Evolutionary conservation across 2,113 vertebrate species (phyloP).

Genomic region (Triplophysa rosa): DNA sequence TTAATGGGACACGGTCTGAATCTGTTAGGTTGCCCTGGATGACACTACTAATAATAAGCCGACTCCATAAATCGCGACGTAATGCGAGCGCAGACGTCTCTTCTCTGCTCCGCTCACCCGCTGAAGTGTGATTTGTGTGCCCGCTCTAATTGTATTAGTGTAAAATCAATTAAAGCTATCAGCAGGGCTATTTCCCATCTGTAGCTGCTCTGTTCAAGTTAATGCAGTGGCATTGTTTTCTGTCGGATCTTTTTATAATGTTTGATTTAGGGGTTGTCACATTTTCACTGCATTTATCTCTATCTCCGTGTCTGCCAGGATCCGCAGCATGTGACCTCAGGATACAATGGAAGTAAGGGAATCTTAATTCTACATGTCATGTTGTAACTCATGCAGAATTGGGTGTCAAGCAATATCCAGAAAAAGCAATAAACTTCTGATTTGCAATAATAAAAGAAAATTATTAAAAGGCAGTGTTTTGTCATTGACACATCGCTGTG

Average conservation of each 20-base stretch:
- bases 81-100: slow-evolving; percentile 41
- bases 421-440: slow-evolving; percentile 40
- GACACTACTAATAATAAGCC: slow-evolving; percentile 53
- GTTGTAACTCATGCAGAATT: slow-evolving; percentile 11
- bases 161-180: slow-evolving; percentile 66
- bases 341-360: slow-evolving; percentile 83
- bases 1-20: slow-evolving; percentile 53
- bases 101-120: slow-evolving; percentile 28
- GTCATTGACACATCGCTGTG: slow-evolving; percentile 54
- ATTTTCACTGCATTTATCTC: background rate
- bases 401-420: slow-evolving; percentile 55
- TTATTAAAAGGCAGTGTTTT: slow-evolving; percentile 54
- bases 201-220: slow-evolving; percentile 25
- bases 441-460: slow-evolving; percentile 55
- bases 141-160: slow-evolving; percentile 61
- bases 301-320: slow-evolving; percentile 72
- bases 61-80: slow-evolving; percentile 52
- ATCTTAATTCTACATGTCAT: background rate
- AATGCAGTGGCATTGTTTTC: background rate
- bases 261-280: slow-evolving; percentile 27
- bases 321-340: slow-evolving; percentile 67
- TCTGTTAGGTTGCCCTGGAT: slow-evolving; percentile 47
- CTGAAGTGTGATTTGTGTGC: slow-evolving; percentile 52
- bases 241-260: background rate
- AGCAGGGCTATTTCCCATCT: slow-evolving; percentile 32